phyloP scores from a whole-genome alignment of 2,113 vertebrate genomes.

The Oreotrochilus melanogaster region DNA sequence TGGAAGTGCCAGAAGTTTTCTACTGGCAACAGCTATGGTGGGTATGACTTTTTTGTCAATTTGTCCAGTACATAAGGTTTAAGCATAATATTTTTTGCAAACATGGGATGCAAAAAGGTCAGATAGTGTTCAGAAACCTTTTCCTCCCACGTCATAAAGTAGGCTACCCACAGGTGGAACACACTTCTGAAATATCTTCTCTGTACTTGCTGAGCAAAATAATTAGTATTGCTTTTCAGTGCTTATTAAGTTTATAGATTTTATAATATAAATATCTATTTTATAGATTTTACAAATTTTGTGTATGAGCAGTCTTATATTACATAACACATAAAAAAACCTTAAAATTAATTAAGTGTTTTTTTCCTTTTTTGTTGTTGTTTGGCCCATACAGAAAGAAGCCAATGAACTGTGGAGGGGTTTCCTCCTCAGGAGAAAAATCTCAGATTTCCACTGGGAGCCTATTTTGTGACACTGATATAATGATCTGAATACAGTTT shows the following conservation, averaged over 20 bases:
- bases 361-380: background rate
- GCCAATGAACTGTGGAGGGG: slow-evolving; percentile 8
- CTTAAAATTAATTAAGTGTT: background rate
- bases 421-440: slow-evolving; percentile 10
- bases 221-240: background rate
- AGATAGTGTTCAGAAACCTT: background rate
- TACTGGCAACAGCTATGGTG: background rate
- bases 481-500: slow-evolving; percentile 38
- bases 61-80: background rate
- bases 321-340: background rate
- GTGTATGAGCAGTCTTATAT: slow-evolving; percentile 10
- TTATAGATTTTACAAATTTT: background rate
- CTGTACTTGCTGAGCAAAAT: background rate
- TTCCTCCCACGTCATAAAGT: background rate
- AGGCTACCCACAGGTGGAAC: background rate
- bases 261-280: background rate
- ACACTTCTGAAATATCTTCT: background rate
- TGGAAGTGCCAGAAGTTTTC: background rate
- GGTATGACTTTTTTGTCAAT: background rate
- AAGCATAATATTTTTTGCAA: background rate
- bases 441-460: background rate
- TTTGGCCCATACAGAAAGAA: slow-evolving; percentile 27
- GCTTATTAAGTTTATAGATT: background rate
- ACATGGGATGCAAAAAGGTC: background rate
- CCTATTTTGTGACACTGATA: background rate